phyloP scores from a whole-genome alignment of 2,888 invertebrate species.

The Diadromus collaris region DNA sequence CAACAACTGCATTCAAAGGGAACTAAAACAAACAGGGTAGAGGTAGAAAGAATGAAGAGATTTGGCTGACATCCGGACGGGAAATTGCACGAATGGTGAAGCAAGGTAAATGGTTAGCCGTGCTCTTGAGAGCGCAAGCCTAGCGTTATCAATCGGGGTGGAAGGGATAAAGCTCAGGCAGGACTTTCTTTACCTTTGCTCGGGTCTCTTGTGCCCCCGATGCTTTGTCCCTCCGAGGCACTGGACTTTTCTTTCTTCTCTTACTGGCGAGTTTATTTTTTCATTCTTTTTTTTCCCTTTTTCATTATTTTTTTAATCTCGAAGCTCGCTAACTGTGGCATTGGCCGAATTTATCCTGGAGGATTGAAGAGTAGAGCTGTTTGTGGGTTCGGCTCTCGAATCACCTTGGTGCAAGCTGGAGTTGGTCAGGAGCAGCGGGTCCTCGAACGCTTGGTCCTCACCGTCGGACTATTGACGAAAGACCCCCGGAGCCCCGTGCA shows the following conservation, averaged over 20 bases:
- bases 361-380: background rate
- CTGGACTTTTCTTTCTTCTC: constrained; percentile 22
- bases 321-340: constrained; percentile 49
- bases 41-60: constrained; percentile 41
- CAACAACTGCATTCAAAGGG: constrained; percentile 27
- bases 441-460: constrained; percentile 37
- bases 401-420: background rate
- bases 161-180: constrained; percentile 12
- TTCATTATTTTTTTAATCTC: constrained; percentile 10
- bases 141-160: constrained; percentile 57
- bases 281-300: constrained; percentile 15
- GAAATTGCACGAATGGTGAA: constrained; percentile 51
- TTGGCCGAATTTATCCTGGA: constrained; percentile 48
- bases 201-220: constrained; percentile 15
- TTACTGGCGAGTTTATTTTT: constrained; percentile 1
- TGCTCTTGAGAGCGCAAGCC: constrained; percentile 1
- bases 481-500: constrained; percentile 3
- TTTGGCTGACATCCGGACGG: constrained; percentile 58
- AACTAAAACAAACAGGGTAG: constrained; percentile 41
- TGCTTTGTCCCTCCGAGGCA: constrained; percentile 47
- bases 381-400: background rate
- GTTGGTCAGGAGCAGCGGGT: constrained; percentile 40
- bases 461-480: constrained; percentile 55
- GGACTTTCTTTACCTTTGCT: constrained; percentile 47
- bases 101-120: constrained; percentile 50